Conservation (phyloP, 2,113 vertebrate genomes). For the Gopherus flavomarginatus region DNA sequence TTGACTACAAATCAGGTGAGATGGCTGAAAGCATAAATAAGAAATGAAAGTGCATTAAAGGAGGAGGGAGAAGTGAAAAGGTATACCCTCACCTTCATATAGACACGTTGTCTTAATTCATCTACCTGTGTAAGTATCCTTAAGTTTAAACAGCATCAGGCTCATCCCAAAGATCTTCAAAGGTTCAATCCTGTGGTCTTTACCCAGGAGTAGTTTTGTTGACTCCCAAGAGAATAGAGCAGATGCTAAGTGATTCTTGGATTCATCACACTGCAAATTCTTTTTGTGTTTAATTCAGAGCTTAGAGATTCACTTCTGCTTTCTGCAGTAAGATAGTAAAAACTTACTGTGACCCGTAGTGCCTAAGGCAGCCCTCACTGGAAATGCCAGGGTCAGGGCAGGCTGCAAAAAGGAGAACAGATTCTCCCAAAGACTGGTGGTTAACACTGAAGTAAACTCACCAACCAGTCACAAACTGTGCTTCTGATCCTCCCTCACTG, state of each 20-base stretch:
- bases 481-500: no score
- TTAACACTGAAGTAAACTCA: no score
- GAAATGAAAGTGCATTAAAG: background rate
- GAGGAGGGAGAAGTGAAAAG: background rate
- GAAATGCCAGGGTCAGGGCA: no score
- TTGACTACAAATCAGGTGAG: background rate
- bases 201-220: background rate
- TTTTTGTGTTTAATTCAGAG: background rate
- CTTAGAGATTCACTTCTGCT: no score
- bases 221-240: background rate
- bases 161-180: no score
- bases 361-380: no score
- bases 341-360: no score
- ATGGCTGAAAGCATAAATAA: background rate
- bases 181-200: background rate
- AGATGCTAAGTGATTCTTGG: background rate
- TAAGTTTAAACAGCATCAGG: background rate
- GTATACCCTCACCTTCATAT: background rate
- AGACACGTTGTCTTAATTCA: background rate
- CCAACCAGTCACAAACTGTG: no score
- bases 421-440: no score
- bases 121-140: background rate
- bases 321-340: no score
- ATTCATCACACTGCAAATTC: background rate
- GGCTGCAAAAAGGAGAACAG: no score